These are phyloP conservation scores for Griposia aprilina DNA, from an alignment of 2,888 invertebrate genomes.

Conservation along the genomic window DNA sequence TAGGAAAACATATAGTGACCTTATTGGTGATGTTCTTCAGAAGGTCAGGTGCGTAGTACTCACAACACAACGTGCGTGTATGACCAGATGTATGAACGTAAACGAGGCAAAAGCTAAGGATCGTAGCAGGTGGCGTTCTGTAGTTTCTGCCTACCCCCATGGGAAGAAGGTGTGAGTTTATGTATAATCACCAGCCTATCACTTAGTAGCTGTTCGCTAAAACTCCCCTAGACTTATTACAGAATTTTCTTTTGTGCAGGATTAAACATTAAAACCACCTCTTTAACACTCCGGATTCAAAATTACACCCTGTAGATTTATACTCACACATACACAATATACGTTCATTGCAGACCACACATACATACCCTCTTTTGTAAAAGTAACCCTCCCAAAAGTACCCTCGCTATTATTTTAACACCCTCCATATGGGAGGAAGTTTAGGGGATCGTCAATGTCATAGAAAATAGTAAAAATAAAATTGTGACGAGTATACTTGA, in stretches of 20 bases:
- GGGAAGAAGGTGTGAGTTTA: too few species aligned
- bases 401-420: conserved; percentile 80
- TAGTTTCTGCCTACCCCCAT: too few species aligned
- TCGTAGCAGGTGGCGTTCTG: too few species aligned
- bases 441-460: conserved; percentile 50
- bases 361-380: conserved; percentile 59
- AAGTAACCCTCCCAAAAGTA: conserved; percentile 62
- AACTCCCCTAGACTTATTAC: neutral
- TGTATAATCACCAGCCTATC: neutral
- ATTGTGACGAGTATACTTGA: conserved; percentile 18
- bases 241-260: neutral
- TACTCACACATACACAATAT: neutral
- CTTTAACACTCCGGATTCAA: neutral
- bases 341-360: conserved; percentile 10
- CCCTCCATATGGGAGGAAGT: conserved; percentile 72
- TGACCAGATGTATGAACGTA: too few species aligned
- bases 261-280: neutral
- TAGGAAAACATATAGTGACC: too few species aligned
- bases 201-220: neutral
- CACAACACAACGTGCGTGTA: too few species aligned
- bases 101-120: too few species aligned
- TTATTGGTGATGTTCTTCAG: too few species aligned
- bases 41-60: too few species aligned
- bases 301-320: conserved; percentile 33
- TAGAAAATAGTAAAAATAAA: conserved; percentile 35